Evolutionary conservation across 2,888 invertebrate genomes (phyloP), one percentile per base, ranked within the genome.

Genomic region (Zaprionus lineosus): DNA sequence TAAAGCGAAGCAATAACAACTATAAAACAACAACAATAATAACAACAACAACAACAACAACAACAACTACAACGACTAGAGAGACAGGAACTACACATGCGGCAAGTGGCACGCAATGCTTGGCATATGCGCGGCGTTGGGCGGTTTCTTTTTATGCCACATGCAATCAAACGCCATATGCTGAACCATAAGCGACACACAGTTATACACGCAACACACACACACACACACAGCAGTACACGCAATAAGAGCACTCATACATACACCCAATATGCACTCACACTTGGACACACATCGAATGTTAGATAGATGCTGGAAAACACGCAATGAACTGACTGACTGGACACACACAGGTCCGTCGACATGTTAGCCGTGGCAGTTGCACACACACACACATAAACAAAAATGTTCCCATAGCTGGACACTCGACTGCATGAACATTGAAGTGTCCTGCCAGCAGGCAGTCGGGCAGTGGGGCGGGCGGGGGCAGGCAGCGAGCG

Each of bases 141-240:
- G 58, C 62, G 60, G 39, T 47, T 71, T 53, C 64, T 82, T 82
- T 78, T 77, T 76, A 56, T 65, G 71, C 76, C 70, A 63, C 73
- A 65, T 68, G 81, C 76, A 76, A 66, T 76, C 76, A 73, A 69
- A 76, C 73, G 79, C 78, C 76, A 77, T 77, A 82, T 77, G 76
- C 78, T 71, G 62, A 66, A 77, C 47, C 59, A 33, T 47, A 37
- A 29, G 34, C 26, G 33, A 18, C 44, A 57, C 34, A 33, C 14
- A 48, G 29, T 41, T 48, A 16, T 2, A 26, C 26, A 52, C 11
- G 11, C n/a, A 11, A 26, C 14, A 40, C 18, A 9, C 37, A 24
- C 37, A 55, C 15, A 21, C 33, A 33, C 37, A 9, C 11, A 48
- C 12, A 48, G 29, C 40, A 47, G 12, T 2, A 26, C 26, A 52